These are phyloP conservation scores for Biston stratarius DNA, from an alignment of 2,888 invertebrate genomes.

Conservation along the genomic window DNA sequence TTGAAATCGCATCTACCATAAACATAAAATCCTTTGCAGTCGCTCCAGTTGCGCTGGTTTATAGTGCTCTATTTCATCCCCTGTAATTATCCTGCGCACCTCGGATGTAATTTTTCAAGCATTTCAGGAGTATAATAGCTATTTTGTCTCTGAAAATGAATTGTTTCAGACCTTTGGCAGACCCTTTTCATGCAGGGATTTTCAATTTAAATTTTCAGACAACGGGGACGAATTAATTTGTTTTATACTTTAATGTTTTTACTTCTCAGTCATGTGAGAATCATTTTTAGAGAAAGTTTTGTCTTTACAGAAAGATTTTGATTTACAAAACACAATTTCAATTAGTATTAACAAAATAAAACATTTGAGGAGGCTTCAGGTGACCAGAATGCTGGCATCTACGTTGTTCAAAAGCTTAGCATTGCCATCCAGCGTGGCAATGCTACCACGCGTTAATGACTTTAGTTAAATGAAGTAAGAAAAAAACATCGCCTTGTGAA, in stretches of 20 bases:
- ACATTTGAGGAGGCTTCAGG: too few relatives aligned
- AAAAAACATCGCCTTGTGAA: not conserved
- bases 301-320: too few relatives aligned
- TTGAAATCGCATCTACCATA: too few relatives aligned
- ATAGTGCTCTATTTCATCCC: constrained; percentile 2
- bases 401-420: too few relatives aligned
- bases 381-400: too few relatives aligned
- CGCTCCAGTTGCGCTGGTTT: constrained; percentile 3
- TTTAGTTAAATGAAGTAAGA: not conserved
- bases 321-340: too few relatives aligned
- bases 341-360: too few relatives aligned
- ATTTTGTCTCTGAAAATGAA: constrained; percentile 31
- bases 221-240: not conserved
- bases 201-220: constrained; percentile 22
- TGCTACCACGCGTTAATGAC: too few relatives aligned
- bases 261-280: not conserved
- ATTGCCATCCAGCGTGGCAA: too few relatives aligned
- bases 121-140: constrained; percentile 15
- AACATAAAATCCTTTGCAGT: not conserved
- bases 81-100: constrained; percentile 25
- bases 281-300: too few relatives aligned
- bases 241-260: not conserved
- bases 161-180: constrained; percentile 13
- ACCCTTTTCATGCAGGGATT: constrained; percentile 19
- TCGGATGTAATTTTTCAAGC: constrained; percentile 29